Percentiles rank a stretch among this genome's conserved stretches.
Conservation (phyloP, 2,797 vertebrate genomes). For the Pangasius macronema region DNA sequence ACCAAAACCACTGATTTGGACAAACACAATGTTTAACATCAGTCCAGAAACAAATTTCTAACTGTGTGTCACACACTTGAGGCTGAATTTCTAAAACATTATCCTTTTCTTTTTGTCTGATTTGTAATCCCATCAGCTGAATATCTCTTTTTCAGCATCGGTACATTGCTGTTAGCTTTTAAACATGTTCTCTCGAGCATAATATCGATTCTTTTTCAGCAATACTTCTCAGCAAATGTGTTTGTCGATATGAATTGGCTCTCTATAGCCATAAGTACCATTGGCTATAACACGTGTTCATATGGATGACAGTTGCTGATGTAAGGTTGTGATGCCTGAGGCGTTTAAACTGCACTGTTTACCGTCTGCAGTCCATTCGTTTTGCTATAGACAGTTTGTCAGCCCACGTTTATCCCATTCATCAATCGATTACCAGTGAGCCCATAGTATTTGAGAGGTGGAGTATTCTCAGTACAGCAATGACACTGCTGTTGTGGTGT, state of each 20-base stretch:
- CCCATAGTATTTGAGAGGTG: background rate
- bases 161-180: background rate
- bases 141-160: background rate
- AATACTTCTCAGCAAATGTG: conserved; percentile 1
- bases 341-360: background rate
- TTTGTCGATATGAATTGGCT: background rate
- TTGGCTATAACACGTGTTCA: background rate
- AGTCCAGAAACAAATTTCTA: background rate
- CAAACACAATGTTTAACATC: no score
- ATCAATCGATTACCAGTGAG: background rate
- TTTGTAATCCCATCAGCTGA: background rate
- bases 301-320: background rate
- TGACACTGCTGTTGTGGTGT: background rate
- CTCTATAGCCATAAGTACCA: background rate
- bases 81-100: background rate
- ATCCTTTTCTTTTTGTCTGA: background rate
- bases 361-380: background rate
- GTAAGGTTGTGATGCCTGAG: background rate
- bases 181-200: background rate
- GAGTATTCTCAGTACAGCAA: background rate
- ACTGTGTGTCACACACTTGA: background rate
- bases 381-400: background rate
- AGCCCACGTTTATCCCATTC: background rate
- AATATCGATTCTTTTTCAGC: conserved; percentile 10
- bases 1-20: no score